These are phyloP conservation scores for Puma concolor DNA, from an alignment of 2,113 vertebrate species.

Conservation along the genomic window DNA sequence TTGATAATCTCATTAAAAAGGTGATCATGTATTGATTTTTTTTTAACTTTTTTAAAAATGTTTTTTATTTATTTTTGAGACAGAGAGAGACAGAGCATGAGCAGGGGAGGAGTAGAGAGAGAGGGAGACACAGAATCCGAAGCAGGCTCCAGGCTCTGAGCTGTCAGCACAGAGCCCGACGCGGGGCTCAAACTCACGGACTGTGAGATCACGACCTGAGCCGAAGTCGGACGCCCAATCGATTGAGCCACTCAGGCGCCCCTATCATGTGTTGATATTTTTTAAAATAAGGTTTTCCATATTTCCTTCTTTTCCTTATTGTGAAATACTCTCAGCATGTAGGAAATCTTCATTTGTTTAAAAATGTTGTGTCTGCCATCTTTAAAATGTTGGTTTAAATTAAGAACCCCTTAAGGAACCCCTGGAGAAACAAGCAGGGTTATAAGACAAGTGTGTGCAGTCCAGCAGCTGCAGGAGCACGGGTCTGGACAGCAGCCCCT, in stretches of 20 bases:
- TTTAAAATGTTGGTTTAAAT: not conserved
- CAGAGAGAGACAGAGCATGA: too few relatives aligned
- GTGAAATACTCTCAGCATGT: not conserved
- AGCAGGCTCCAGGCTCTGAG: too few relatives aligned
- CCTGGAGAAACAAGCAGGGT: not conserved
- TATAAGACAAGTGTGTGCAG: not conserved
- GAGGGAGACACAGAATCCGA: too few relatives aligned
- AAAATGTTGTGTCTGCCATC: not conserved
- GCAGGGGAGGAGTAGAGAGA: too few relatives aligned
- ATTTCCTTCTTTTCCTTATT: not conserved
- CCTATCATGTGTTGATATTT: not conserved
- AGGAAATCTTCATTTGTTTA: not conserved
- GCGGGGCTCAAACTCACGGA: not conserved
- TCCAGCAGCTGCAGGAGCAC: accelerated
- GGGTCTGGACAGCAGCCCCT: accelerated
- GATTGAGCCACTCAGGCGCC: too few relatives aligned
- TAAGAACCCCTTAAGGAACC: not conserved
- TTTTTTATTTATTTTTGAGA: too few relatives aligned
- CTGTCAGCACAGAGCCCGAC: too few relatives aligned
- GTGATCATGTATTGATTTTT: not conserved
- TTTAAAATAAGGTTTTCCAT: not conserved
- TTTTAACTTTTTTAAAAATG: too few relatives aligned
- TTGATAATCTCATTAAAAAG: not conserved
- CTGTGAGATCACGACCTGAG: too few relatives aligned
- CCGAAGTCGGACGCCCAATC: too few relatives aligned